Evolutionary conservation across 1,140 invertebrate species (phyloP).

Genomic region (Drosophila gunungcola): DNA sequence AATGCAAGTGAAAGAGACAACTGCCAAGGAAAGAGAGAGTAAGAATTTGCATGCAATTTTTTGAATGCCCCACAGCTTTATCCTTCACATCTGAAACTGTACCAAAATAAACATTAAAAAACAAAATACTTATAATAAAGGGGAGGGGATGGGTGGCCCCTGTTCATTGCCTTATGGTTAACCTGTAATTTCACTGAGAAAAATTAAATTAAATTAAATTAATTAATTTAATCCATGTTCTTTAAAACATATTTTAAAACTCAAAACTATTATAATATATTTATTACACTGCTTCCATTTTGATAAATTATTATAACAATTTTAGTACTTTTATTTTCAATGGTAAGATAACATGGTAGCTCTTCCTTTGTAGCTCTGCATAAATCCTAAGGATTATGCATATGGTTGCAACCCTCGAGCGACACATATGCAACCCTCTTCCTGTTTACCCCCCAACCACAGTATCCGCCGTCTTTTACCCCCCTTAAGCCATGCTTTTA

Average conservation of each 20-base stretch:
- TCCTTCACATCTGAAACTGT: slow-evolving; percentile 28
- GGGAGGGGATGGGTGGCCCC: background rate
- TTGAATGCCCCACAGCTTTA: slow-evolving; percentile 22
- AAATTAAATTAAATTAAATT: background rate
- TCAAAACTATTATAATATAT: too few relatives aligned
- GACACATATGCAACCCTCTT: slow-evolving; percentile 45
- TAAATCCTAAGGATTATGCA: slow-evolving; percentile 34
- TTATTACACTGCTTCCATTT: too few relatives aligned
- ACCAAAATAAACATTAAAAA: slow-evolving; percentile 28
- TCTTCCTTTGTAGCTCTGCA: slow-evolving; percentile 1
- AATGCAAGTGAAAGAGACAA: slow-evolving; percentile 17
- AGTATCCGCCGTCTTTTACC: background rate
- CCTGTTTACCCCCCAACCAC: slow-evolving; percentile 15
- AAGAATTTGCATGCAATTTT: slow-evolving; percentile 21
- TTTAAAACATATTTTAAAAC: too few relatives aligned
- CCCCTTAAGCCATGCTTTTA: background rate
- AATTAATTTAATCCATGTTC: too few relatives aligned
- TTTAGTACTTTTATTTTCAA: background rate
- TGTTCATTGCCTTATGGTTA: background rate
- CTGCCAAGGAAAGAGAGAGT: background rate
- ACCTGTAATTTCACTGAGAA: slow-evolving; percentile 1
- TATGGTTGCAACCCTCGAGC: slow-evolving; percentile 33
- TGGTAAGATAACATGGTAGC: background rate
- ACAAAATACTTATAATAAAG: background rate
- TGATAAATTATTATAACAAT: too few relatives aligned